Percentiles rank a stretch among this genome's conserved stretches.
Evolutionary conservation across 2,797 vertebrate genomes (phyloP).

Genomic region (Coregonus suidteri): DNA sequence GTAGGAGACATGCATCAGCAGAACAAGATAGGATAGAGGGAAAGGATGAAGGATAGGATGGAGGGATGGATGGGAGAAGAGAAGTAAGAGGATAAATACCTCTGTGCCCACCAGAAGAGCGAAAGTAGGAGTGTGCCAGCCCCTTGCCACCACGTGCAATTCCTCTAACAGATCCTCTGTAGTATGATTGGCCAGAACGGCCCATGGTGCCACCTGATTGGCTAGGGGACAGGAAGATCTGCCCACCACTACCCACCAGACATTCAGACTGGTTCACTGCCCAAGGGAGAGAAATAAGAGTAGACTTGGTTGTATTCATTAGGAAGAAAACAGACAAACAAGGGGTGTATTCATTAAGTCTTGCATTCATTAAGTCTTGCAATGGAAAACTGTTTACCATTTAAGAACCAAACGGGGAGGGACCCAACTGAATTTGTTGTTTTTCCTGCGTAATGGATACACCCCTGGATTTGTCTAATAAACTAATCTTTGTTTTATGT

Average conservation of each 20-base stretch:
- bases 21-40: neutral
- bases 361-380: too few relatives aligned
- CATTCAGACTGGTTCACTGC: conserved; percentile 81
- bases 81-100: conserved; percentile 65
- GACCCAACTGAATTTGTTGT: too few relatives aligned
- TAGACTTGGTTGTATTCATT: neutral
- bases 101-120: conserved; percentile 82
- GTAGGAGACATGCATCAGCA: neutral
- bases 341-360: too few relatives aligned
- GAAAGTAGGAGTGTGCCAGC: conserved; percentile 75
- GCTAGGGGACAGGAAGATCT: conserved; percentile 80
- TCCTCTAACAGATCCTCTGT: conserved; percentile 84
- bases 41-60: neutral
- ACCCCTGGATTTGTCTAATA: too few relatives aligned
- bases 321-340: neutral
- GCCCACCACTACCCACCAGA: conserved; percentile 77
- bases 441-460: too few relatives aligned
- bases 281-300: conserved; percentile 37
- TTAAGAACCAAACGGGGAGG: neutral
- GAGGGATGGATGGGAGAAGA: too few relatives aligned
- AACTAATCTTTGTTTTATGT: neutral
- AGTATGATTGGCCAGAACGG: conserved; percentile 79
- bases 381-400: too few relatives aligned
- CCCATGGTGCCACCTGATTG: conserved; percentile 70
- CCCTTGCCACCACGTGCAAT: conserved; percentile 81